Evolutionary conservation across 2,888 invertebrate genomes (phyloP), one percentile per base, ranked within the genome.

Genomic region (Timema podura): DNA sequence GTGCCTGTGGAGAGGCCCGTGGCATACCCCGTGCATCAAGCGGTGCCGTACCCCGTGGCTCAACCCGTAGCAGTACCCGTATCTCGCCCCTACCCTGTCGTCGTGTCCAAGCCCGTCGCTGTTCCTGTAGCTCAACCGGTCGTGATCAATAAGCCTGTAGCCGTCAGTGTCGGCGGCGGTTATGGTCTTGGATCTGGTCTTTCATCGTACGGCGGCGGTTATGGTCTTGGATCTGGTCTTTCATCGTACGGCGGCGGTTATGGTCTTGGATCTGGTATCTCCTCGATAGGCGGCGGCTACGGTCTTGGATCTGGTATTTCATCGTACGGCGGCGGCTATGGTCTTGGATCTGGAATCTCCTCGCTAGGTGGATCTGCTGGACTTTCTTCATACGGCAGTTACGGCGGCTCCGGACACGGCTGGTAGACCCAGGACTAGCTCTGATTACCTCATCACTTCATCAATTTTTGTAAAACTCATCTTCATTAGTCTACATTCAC

Each of bases 1-100:
- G 80, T 81, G 16, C 77, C 69, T 10, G 70, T 71, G 13, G 68
- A 67, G 59, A 71, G 71, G 65, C 69, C 70, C 46, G 75, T 77
- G 47, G 72, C 75, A 45, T 75, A 75, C 51, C 74, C 69, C 11
- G 76, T 76, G 13, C 69, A 67, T 11, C 69, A 70, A 16, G 68
- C 70, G 16, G 61, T 65, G 15, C 71, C 71, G 45, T 61, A 69
- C 47, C 76, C 76, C 7, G 80, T 82, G 13, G 81, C 81, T 75
- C 78, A 74, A 75, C 78, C 74, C 74, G 78, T 74, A 78, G 78
- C 74, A 76, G 80, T 82, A 5, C 78, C 76, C 46, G 79, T 81
- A 11, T 78, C 80, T 44, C 78, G 79, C 45, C 79, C 80, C 5
- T 79, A 79, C 71, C 75, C 80, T 10, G 81, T 82, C 8, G 77